Evolutionary conservation across 2,797 vertebrate genomes (phyloP).

Genomic region (Cygnus olor): DNA sequence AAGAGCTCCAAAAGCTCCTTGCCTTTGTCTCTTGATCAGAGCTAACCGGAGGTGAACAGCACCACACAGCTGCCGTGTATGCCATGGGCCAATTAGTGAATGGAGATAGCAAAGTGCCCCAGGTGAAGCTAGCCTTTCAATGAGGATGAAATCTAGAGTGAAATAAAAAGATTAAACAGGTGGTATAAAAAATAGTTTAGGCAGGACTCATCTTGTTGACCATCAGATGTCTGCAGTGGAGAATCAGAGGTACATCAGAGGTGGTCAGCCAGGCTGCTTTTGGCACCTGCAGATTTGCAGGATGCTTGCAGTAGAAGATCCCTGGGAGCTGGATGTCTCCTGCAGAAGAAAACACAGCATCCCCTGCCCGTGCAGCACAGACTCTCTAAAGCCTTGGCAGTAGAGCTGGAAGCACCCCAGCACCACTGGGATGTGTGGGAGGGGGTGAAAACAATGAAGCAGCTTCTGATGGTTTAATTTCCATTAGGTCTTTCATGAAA

Average conservation of each 20-base stretch:
- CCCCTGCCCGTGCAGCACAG: background rate
- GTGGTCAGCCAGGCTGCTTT: background rate
- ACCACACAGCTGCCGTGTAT: background rate
- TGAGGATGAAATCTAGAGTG: background rate
- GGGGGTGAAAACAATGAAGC: background rate
- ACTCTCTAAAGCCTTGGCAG: background rate
- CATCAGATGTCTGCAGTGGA: background rate
- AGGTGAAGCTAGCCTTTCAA: background rate
- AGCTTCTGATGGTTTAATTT: background rate
- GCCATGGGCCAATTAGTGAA: background rate
- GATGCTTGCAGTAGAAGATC: background rate
- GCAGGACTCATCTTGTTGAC: background rate
- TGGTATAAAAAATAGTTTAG: background rate
- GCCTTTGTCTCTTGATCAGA: background rate
- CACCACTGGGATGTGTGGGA: rapidly evolving
- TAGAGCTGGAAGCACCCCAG: background rate
- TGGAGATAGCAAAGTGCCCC: background rate
- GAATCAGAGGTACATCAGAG: background rate
- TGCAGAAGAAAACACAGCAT: background rate
- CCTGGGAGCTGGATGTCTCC: background rate
- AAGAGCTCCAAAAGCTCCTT: background rate
- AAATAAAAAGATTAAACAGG: background rate
- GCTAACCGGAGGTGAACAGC: background rate
- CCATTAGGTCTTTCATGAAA: background rate
- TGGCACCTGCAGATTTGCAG: background rate